Conservation (phyloP, 1,140 invertebrate genomes). For the Goniozus legneri region DNA sequence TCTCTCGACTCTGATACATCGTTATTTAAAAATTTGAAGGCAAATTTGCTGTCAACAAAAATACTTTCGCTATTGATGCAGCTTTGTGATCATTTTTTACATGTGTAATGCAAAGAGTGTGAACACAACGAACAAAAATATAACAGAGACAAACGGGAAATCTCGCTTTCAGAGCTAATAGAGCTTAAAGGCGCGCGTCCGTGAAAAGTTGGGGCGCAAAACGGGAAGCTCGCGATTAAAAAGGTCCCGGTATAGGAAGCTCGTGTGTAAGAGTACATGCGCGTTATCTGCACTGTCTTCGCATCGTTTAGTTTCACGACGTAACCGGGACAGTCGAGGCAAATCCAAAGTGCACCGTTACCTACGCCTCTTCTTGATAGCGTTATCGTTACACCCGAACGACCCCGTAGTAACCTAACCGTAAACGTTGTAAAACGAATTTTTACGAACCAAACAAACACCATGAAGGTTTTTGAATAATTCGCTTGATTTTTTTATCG, state of each 20-base stretch:
- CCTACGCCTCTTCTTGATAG: slow-evolving; percentile 11
- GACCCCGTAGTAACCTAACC: not conserved
- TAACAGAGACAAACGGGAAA: too few species aligned
- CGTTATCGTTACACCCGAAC: slow-evolving; percentile 11
- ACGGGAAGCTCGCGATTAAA: slow-evolving; percentile 22
- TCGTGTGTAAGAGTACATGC: not conserved
- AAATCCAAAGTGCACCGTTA: slow-evolving; percentile 2
- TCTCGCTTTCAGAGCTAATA: slow-evolving; percentile 21
- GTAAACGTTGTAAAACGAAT: not conserved
- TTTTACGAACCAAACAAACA: too few species aligned
- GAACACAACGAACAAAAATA: too few species aligned
- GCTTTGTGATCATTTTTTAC: too few species aligned
- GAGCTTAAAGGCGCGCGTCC: slow-evolving; percentile 18
- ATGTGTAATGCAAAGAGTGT: too few species aligned
- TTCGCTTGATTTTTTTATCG: too few species aligned
- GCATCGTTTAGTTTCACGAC: not conserved
- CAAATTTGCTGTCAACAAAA: too few species aligned
- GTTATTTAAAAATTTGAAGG: too few species aligned
- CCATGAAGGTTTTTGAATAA: too few species aligned
- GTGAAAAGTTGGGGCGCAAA: slow-evolving; percentile 18
- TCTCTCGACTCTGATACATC: too few species aligned
- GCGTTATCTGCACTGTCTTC: not conserved
- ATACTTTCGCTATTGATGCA: too few species aligned
- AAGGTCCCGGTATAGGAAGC: slow-evolving; percentile 16
- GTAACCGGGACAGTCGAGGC: not conserved